Evolutionary conservation across 2,888 invertebrate genomes (phyloP), one percentile per base, ranked within the genome.

Genomic region (Blastobasis lacticolella): DNA sequence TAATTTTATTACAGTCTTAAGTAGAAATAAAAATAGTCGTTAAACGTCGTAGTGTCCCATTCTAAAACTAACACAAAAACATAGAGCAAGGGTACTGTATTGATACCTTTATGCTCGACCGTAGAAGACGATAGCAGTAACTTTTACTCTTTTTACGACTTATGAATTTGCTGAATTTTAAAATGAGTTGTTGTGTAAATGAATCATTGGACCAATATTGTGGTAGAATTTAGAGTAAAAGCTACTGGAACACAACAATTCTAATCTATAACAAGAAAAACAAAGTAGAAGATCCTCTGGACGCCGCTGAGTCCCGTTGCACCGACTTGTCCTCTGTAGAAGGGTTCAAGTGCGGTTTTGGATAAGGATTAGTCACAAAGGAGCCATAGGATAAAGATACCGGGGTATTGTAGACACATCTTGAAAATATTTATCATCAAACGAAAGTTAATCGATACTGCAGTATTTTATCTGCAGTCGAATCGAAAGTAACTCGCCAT

Each of bases 241-340:
- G 38, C 36, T 40, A 49, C 49, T 50, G 41, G 51, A 62, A 61
- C 57, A 69, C 63, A 78, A 71, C 67, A 61, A 66, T 67, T 63
- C 71, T 70, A 73, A 62, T 69, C 71, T 73, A 75, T 52, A 65
- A 65, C 64, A 68, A 61, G 66, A 67, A 67, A 66, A 65, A 64
- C 66, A 62, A 62, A 60, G 56, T 61, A 60, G 54, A 66, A 59
- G 53, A 61, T 63, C 65, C 61, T 67, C 70, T 67, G 71, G 76
- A 71, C 67, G 71, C 63, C 64, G 71, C 64, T 57, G 60, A 71
- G 76, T 78, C 75, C 73, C 61, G 64, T 69, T 63, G 62, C 70
- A 75, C 82, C 84, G 82, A 75, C 86, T 87, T 85, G 83, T 79
- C 82, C 80, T 78, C 59, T 67, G 78, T 79, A 74, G 49, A 61